Base-by-base conservation (phyloP, 1,140 invertebrate genomes). In the Drosophila busckii region DNA sequence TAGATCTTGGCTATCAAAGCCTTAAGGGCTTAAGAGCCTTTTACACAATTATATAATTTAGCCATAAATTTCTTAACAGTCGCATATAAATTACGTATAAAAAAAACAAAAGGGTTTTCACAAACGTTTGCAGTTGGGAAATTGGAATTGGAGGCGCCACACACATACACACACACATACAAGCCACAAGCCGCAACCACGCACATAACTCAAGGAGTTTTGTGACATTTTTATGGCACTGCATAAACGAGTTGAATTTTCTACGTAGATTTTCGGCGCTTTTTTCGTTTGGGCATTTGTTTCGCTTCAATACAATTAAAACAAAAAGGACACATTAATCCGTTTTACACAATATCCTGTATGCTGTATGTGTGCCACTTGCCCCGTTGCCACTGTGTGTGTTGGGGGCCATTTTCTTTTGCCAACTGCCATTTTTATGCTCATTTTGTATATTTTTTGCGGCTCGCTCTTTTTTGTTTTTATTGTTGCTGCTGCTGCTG, bases 301-400 rank as follows among this genome's bases (percentile, higher is more conserved):
- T 50, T 37, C 41, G 59, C 42, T 53, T 44, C 69, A 56, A 71
- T 82, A 68, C 75, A 82, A 82, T 82, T 82, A 82, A 82, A 80
- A 80, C 73, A 80, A 80, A 78, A 59, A 60, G 58, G 55, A 37
- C 55, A 69, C 75, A 82, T 82, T 82, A 82, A 82, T 82, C 76
- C 75, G 59, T 82, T 82, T 82, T 82, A 66, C 75, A 83, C 69
- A 82, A 82, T 82, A 82, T 82, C 75, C 75, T 82, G 75, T 70
- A 56, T 56, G 54, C 61, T 56, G 58, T 50, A n/a, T n/a, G n/a
- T n/a, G n/a, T n/a, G n/a, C n/a, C n/a, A n/a, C n/a, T n/a, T n/a
- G n/a, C n/a, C n/a, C n/a, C n/a, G 38, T 52, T 53, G 61, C 48
- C 62, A 40, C 66, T 58, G 50, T 56, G 44, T 45, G 59, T 25